phyloP scores from a whole-genome alignment of 2,113 vertebrate species.

The Gadus macrocephalus region DNA sequence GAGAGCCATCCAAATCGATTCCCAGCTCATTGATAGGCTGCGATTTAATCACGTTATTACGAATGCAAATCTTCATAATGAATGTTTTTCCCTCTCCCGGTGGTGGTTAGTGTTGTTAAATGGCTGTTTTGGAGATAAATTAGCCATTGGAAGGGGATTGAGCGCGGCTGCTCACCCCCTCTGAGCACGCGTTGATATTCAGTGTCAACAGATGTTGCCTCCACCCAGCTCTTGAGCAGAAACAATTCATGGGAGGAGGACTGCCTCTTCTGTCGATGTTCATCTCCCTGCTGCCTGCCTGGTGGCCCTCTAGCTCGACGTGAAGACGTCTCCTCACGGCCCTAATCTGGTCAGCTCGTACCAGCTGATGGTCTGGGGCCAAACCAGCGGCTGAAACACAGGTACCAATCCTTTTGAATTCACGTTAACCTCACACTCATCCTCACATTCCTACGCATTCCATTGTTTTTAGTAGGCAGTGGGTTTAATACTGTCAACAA shows the following conservation, averaged over 20 bases:
- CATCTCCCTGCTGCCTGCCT: too few relatives aligned
- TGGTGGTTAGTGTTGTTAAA: conserved; percentile 34
- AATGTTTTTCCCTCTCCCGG: conserved; percentile 15
- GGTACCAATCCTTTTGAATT: too few relatives aligned
- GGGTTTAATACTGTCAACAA: too few relatives aligned
- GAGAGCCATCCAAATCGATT: conserved; percentile 37
- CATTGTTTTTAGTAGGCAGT: too few relatives aligned
- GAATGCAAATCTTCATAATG: conserved; percentile 19
- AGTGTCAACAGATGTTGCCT: conserved; percentile 47
- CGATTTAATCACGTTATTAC: conserved; percentile 18
- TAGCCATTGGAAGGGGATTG: conserved; percentile 34
- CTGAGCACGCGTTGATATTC: conserved; percentile 38
- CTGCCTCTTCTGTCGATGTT: too few relatives aligned
- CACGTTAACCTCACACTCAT: too few relatives aligned
- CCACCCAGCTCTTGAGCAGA: conserved; percentile 30
- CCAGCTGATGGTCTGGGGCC: too few relatives aligned
- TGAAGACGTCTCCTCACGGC: too few relatives aligned
- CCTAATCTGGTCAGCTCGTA: too few relatives aligned
- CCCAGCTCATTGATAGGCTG: conserved; percentile 8
- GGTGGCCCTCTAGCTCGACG: too few relatives aligned
- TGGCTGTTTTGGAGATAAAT: conserved; percentile 40
- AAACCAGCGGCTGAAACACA: too few relatives aligned
- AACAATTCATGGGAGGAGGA: conserved; percentile 10
- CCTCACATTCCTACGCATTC: too few relatives aligned
- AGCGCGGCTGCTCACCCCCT: conserved; percentile 22